These are phyloP conservation scores for Sebastolobus altivelis DNA, from an alignment of 2,797 vertebrate genomes.

Conservation along the genomic window DNA sequence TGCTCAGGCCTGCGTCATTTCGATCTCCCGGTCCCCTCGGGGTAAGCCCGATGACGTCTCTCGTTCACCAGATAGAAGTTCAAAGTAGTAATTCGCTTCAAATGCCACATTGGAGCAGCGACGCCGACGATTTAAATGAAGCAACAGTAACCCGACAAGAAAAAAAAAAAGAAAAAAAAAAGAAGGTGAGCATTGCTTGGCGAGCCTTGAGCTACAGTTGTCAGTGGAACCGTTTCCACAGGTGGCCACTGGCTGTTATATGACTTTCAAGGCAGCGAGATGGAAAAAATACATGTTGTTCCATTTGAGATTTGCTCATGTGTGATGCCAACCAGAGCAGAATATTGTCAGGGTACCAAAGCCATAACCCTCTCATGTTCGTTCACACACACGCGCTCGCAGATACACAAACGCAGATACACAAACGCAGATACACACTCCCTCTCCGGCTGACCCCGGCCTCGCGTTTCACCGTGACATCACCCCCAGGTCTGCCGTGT, in stretches of 20 bases:
- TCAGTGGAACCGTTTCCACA: slow-evolving; percentile 59
- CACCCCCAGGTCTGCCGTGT: slow-evolving; percentile 24
- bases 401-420: slow-evolving; percentile 8
- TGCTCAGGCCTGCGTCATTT: slow-evolving; percentile 36
- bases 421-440: slow-evolving; percentile 8
- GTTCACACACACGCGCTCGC: slow-evolving; percentile 15
- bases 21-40: slow-evolving; percentile 32
- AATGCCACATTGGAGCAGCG: slow-evolving; percentile 51
- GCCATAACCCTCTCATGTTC: slow-evolving; percentile 41
- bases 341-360: slow-evolving; percentile 64
- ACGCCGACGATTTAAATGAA: slow-evolving; percentile 55
- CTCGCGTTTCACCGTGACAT: slow-evolving; percentile 44
- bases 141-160: slow-evolving; percentile 25
- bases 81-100: slow-evolving; percentile 62
- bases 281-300: slow-evolving; percentile 76
- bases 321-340: slow-evolving; percentile 68
- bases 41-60: slow-evolving; percentile 36
- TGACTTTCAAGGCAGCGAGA: slow-evolving; percentile 61
- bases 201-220: slow-evolving; percentile 29
- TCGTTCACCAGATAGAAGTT: slow-evolving; percentile 64
- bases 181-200: slow-evolving; percentile 29
- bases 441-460: slow-evolving; percentile 10
- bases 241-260: slow-evolving; percentile 65
- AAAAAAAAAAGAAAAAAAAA: not conserved
- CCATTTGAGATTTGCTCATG: slow-evolving; percentile 71